A percentile compares a stretch with the other conserved stretches of the same genome.
Conservation (phyloP, 2,113 vertebrate genomes). For the Bufo gargarizans region DNA sequence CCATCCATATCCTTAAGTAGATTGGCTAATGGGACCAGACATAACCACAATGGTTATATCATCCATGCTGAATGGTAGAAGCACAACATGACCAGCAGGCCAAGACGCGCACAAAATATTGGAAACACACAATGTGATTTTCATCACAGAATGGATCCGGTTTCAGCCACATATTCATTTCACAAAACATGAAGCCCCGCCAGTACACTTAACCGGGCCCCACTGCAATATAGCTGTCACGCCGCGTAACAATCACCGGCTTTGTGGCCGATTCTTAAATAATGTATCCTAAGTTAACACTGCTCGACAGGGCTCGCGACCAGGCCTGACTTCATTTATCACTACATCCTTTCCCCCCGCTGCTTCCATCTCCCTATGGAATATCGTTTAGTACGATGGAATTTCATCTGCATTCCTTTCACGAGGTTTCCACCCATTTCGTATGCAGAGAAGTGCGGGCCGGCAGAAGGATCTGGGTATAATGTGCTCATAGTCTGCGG, state of each 20-base stretch:
- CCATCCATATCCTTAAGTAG: neutral
- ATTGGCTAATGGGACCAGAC: neutral
- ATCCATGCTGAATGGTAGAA: neutral
- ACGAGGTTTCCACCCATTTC: slow-evolving; percentile 48
- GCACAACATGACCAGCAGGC: neutral
- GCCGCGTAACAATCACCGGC: slow-evolving; percentile 14
- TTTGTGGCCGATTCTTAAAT: slow-evolving; percentile 40
- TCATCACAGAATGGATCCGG: slow-evolving; percentile 7
- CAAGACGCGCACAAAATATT: neutral
- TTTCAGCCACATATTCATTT: neutral
- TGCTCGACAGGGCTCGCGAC: slow-evolving; percentile 24
- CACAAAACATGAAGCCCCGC: slow-evolving; percentile 30
- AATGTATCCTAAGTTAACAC: slow-evolving; percentile 25
- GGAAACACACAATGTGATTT: slow-evolving; percentile 10
- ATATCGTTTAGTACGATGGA: slow-evolving; percentile 56
- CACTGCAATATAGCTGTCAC: neutral
- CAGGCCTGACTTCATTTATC: slow-evolving; percentile 37
- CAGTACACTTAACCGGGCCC: neutral
- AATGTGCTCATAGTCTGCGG: slow-evolving; percentile 4
- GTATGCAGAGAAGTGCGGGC: slow-evolving; percentile 22
- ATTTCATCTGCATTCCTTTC: slow-evolving; percentile 57
- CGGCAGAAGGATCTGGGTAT: slow-evolving; percentile 15
- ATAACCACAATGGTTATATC: neutral
- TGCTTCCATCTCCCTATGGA: slow-evolving; percentile 50
- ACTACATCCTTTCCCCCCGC: slow-evolving; percentile 41